A percentile compares a stretch with the other conserved stretches of the same genome.
phyloP scores from a whole-genome alignment of 2,113 vertebrate genomes.

The Myotis brandtii region DNA sequence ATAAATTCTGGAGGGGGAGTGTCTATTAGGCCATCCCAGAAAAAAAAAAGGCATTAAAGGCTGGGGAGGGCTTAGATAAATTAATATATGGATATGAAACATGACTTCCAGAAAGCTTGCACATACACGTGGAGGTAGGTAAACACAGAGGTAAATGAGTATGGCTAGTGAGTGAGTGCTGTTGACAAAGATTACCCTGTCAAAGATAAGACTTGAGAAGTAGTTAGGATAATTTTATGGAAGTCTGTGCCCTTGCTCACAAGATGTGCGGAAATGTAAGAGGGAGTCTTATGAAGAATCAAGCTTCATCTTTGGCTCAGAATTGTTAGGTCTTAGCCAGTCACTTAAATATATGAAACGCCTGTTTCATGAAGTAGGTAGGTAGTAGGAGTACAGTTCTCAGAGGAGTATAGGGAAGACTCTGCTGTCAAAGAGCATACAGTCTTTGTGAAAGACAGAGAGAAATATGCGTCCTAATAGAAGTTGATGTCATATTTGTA shows the following conservation, averaged over 20 bases:
- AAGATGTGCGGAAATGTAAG: neutral
- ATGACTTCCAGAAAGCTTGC: neutral
- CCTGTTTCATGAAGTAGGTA: neutral
- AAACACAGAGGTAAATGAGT: neutral
- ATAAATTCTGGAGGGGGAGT: neutral
- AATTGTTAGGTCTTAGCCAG: neutral
- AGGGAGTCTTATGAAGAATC: neutral
- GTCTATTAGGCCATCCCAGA: neutral
- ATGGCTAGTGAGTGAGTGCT: neutral
- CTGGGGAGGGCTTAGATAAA: neutral
- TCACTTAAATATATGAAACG: neutral
- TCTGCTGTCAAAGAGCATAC: neutral
- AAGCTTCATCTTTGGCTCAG: neutral
- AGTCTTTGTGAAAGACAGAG: neutral
- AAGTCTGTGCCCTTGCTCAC: neutral
- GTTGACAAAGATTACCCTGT: neutral
- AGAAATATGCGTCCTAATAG: neutral
- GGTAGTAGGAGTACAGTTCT: neutral
- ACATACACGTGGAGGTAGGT: too few species aligned
- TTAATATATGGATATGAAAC: neutral
- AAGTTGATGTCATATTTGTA: neutral
- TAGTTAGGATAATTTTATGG: neutral
- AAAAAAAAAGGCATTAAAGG: neutral
- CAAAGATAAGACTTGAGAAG: neutral
- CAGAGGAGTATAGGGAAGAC: neutral